Evolutionary conservation across 2,113 vertebrate genomes (phyloP), one percentile per base, ranked within the genome.

Genomic region (Takifugu bimaculatus): DNA sequence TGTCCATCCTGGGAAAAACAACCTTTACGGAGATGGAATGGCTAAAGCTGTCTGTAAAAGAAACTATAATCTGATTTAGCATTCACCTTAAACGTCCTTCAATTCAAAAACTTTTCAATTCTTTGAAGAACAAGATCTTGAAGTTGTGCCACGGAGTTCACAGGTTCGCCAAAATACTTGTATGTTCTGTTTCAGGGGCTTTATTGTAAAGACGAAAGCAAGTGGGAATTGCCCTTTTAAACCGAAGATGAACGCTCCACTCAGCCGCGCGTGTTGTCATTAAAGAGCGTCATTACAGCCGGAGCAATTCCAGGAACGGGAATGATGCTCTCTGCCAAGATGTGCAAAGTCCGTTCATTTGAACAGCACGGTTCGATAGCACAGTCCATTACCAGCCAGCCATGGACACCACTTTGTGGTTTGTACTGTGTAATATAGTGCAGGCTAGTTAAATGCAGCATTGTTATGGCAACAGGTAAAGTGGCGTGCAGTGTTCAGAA

Each of bases 351-450:
- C 26, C 6, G 27, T 57, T 26, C 2, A 35, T 57, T 47, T 26
- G 11, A 25, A 49, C 9, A 39, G 26, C 28, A 26, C 13, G 28
- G 39, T 32, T 26, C 26, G 35, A 44, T 50, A 44, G 43, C 15
- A 10, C 47, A 44, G 29, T 43, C 72, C 9, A 49, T 63, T 48
- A 54, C 26, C 13, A 55, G 50, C 32, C 13, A 35, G 39, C 50
- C 26, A 39, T 27, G 6, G 1, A 10, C 35, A 39, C 7, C 35
- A 39, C 35, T 20, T 50, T n/a, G 6, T 50, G 7, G 15, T 50
- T 25, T n/a, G 20, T 20, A 50, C 10, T 50, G 5, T 50, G 15
- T 50, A 20, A 20, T 6, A 10, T 10, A 10, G 7, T 39, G 35
- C 35, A 39, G 35, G 7, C 35, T 10, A 39, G 9, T 39, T 39